phyloP scores from a whole-genome alignment of 2,797 vertebrate genomes.

The Columba guinea region DNA sequence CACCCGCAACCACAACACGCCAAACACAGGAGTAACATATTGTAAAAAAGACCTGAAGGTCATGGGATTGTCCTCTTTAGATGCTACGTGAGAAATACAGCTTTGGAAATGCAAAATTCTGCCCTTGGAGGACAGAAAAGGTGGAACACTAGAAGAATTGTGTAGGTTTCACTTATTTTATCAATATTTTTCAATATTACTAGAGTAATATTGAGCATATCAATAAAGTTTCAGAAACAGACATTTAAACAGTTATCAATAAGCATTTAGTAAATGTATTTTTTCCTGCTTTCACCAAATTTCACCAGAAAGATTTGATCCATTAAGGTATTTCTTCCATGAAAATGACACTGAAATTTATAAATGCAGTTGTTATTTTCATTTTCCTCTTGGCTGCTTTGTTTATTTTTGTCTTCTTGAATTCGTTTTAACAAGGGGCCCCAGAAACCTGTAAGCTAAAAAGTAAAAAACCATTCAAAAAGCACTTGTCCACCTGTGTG shows the following conservation, averaged over 20 bases:
- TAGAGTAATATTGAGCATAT: background rate
- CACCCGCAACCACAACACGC: too few species aligned
- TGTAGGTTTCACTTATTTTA: background rate
- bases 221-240: background rate
- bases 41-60: background rate
- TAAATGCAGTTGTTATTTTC: background rate
- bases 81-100: background rate
- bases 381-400: background rate
- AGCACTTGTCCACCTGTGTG: background rate
- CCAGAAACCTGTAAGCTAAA: background rate
- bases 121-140: background rate
- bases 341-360: background rate
- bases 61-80: background rate
- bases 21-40: background rate
- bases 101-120: background rate
- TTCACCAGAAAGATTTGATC: background rate
- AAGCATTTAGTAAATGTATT: background rate
- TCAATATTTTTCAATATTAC: background rate
- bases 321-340: background rate
- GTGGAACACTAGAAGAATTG: background rate
- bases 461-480: background rate
- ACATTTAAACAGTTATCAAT: background rate
- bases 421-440: background rate
- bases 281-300: background rate
- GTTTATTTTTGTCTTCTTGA: background rate